phyloP scores from a whole-genome alignment of 2,113 vertebrate genomes.

The Poicephalus gulielmi region DNA sequence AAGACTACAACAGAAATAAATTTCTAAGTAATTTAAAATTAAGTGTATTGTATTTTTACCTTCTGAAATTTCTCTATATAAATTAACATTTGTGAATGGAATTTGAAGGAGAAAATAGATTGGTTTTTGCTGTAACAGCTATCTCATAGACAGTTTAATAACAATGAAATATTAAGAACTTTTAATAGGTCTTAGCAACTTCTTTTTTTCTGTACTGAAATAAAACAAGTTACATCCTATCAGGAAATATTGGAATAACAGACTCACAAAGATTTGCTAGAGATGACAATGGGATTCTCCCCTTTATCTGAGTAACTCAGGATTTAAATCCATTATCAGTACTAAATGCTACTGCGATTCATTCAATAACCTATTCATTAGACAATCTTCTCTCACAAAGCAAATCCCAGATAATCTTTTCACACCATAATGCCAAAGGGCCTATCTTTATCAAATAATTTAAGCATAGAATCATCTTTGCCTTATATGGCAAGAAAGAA shows the following conservation, averaged over 20 bases:
- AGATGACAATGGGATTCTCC: neutral
- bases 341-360: constrained; percentile 21
- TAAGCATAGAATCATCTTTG: constrained; percentile 3
- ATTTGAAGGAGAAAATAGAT: neutral
- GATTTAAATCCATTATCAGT: constrained; percentile 24
- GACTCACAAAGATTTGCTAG: neutral
- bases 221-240: neutral
- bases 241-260: neutral
- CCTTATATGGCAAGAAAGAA: neutral
- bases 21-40: neutral
- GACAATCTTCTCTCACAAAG: constrained; percentile 32
- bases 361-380: constrained; percentile 48
- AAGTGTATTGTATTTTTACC: neutral
- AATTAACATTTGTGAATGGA: neutral
- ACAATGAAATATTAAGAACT: neutral
- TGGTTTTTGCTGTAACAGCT: neutral
- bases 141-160: neutral
- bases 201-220: neutral
- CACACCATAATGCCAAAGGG: constrained; percentile 6
- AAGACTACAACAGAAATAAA: neutral
- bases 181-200: neutral
- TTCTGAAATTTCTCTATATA: neutral
- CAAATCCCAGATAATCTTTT: constrained; percentile 50
- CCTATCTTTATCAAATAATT: constrained; percentile 23
- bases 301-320: neutral